Evolutionary conservation across 2,888 invertebrate genomes (phyloP).

Genomic region (Drosophila neotestacea): DNA sequence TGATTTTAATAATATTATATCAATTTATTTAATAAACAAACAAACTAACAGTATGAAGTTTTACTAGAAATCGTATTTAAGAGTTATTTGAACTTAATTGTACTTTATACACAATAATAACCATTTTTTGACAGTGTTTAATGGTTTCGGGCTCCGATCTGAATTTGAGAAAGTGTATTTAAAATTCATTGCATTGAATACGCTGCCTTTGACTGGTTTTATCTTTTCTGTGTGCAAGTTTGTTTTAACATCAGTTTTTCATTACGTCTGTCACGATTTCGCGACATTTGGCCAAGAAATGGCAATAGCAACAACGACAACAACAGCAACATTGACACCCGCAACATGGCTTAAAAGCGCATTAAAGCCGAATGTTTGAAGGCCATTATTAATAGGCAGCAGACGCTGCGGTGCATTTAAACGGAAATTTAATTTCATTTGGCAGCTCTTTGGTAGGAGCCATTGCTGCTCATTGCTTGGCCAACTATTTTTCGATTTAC

Average conservation of each 20-base stretch:
- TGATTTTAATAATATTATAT: no score
- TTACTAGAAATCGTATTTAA: no score
- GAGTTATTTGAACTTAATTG: no score
- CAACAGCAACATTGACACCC: constrained; percentile 13
- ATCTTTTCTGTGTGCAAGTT: constrained; percentile 22
- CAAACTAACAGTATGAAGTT: no score
- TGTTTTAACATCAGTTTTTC: constrained; percentile 64
- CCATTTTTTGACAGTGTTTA: no score
- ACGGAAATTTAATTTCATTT: constrained; percentile 79
- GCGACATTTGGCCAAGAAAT: constrained; percentile 35
- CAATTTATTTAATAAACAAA: no score
- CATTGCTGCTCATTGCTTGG: constrained; percentile 29
- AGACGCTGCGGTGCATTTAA: constrained; percentile 56
- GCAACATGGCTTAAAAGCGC: constrained; percentile 34
- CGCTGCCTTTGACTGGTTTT: constrained; percentile 5
- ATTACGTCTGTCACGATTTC: constrained; percentile 58
- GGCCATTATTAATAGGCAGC: constrained; percentile 49
- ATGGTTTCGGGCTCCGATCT: no score
- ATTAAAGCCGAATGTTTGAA: constrained; percentile 19
- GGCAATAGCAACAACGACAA: not conserved
- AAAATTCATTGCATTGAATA: not conserved
- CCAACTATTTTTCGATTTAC: constrained; percentile 73
- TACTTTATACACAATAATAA: no score
- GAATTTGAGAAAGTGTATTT: constrained; percentile 9
- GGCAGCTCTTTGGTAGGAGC: constrained; percentile 17